Base-by-base conservation (phyloP, 2,888 invertebrate genomes). In the Drosophila mimica region DNA sequence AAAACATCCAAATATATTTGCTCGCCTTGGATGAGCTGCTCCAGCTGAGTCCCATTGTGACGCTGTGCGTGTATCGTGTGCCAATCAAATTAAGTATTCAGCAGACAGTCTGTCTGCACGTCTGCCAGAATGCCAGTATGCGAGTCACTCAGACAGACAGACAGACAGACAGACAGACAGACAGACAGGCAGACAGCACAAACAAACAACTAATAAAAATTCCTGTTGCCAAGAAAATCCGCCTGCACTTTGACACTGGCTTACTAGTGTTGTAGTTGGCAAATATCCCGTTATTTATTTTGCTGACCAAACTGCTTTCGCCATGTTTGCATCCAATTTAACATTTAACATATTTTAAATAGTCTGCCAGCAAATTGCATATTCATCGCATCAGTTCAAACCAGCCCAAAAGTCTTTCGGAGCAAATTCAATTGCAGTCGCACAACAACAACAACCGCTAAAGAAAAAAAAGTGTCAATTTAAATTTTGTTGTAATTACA, bases 41-140 rank as follows among this genome's bases (percentile, higher is more conserved):
- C 15, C 20, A 17, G 52, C 28, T 31, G 49, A 51, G 65, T 46
- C 46, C 52, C 69, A 67, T 77, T 80, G 81, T 54, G 66, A 65
- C 68, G 53, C 49, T 57, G 49, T 59, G 56, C 66, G 72, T 56
- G 36, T 77, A 65, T 73, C 74, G 66, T 74, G 49, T 69, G 62
- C 72, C 85, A 88, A 85, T 90, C 88, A 88, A 86, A 85, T 86
- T 88, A 90, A 74, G 74, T 76, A 90, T 85, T 90, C 88, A 85
- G 57, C 59, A 76, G 83, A 74, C 71, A 82, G 63, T 54, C 70
- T 67, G 70, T 56, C 67, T 48, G 40, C 25, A 51, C 34, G 52
- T 67, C 64, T 48, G 66, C 17, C 63, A 57, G 62, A 58, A 76
- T 60, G 63, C 63, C 61, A 58, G 61, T 38, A 60, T 58, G 53